Evolutionary conservation across 2,113 vertebrate species (phyloP).

Genomic region (cat (Felis catus)): F.catus_Fca126_mat1.0 CM031416.1:11658501-11659000

Average conservation of each 20-base stretch:
- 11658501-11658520: slow-evolving; percentile 88
- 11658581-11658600: slow-evolving; percentile 92
- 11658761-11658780: neutral
- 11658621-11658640: slow-evolving; percentile 98
- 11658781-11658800: neutral
- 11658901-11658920: slow-evolving; percentile 56
- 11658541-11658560: slow-evolving; percentile 98
- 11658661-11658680: slow-evolving; percentile 74
- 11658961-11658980: slow-evolving; percentile 74
- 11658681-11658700: neutral
- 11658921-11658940: slow-evolving; percentile 46
- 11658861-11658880: slow-evolving; percentile 11
- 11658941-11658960: neutral
- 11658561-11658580: slow-evolving; percentile 97
- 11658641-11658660: slow-evolving; percentile 97
- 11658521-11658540: slow-evolving; percentile 93
- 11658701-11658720: neutral
- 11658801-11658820: neutral
- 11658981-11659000: slow-evolving; percentile 65
- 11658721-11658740: neutral
- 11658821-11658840: slow-evolving; percentile 63
- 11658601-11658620: slow-evolving; percentile 98
- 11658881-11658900: slow-evolving; percentile 57
- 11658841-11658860: slow-evolving; percentile 62
- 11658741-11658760: neutral